Evolutionary conservation across 2,888 invertebrate genomes (phyloP).

Genomic region (Augochlorella aurata): DNA sequence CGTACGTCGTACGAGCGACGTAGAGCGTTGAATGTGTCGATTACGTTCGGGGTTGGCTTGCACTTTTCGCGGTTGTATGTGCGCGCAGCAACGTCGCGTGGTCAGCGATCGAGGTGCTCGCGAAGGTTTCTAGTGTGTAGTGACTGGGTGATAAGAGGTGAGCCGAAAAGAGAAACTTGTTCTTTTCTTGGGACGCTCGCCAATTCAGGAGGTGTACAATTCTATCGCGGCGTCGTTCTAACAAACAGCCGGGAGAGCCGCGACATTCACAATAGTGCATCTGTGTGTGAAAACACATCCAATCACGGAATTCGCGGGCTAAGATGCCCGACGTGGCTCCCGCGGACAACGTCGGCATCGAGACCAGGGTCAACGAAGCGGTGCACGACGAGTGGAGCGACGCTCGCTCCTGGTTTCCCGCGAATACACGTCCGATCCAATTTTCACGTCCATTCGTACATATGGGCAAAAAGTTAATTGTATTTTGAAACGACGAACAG

Average conservation of each 20-base stretch:
- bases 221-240: constrained; percentile 53
- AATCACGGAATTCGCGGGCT: constrained; percentile 63
- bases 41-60: constrained; percentile 60
- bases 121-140: constrained; percentile 51
- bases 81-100: constrained; percentile 60
- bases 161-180: constrained; percentile 54
- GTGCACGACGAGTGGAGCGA: constrained; percentile 50
- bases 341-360: constrained; percentile 61
- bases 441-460: constrained; percentile 32
- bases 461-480: constrained; percentile 39
- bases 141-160: constrained; percentile 58
- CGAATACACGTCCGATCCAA: constrained; percentile 48
- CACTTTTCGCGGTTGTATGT: constrained; percentile 57
- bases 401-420: constrained; percentile 55
- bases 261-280: constrained; percentile 18
- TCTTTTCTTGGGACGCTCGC: constrained; percentile 74
- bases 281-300: constrained; percentile 38
- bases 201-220: constrained; percentile 62
- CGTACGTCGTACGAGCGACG: constrained; percentile 74
- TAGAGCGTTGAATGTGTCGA: constrained; percentile 71
- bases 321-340: constrained; percentile 69
- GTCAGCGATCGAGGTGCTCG: constrained; percentile 54
- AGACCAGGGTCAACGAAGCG: constrained; percentile 52
- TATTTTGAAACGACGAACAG: constrained; percentile 43
- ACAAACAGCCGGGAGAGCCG: constrained; percentile 49